Evolutionary conservation across 2,888 invertebrate species (phyloP).

Genomic region (Ellobium chinense): DNA sequence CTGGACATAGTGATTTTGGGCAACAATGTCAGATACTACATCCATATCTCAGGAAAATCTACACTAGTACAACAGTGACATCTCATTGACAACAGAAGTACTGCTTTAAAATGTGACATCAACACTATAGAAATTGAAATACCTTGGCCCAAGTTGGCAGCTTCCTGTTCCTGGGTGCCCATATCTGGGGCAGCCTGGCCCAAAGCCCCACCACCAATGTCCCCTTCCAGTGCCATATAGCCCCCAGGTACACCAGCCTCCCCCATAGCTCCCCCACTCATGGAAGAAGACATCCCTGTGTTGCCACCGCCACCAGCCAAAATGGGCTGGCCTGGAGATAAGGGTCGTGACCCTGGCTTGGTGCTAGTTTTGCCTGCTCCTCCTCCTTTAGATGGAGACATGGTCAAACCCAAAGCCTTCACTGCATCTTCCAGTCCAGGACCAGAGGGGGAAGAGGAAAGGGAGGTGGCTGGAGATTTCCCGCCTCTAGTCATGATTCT

Average conservation of each 20-base stretch:
- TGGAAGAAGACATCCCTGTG: not conserved
- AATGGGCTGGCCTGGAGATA: slow-evolving; percentile 38
- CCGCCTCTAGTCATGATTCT: slow-evolving; percentile 46
- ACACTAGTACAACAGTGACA: not conserved
- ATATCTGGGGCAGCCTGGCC: not conserved
- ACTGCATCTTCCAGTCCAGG: slow-evolving; percentile 45
- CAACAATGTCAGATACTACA: no score
- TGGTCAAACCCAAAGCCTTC: slow-evolving; percentile 39
- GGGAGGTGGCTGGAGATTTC: slow-evolving; percentile 33
- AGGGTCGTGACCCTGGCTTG: slow-evolving; percentile 25
- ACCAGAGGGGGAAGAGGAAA: slow-evolving; percentile 41
- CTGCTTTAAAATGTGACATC: not conserved
- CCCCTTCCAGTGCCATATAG: not conserved
- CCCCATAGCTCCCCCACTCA: not conserved
- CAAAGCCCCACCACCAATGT: not conserved
- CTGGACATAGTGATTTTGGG: no score
- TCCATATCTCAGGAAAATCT: no score
- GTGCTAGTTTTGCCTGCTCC: not conserved
- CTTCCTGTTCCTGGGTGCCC: slow-evolving; percentile 7
- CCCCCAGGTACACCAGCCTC: not conserved
- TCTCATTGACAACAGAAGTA: not conserved
- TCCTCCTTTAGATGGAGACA: slow-evolving; percentile 40
- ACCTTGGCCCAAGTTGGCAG: slow-evolving; percentile 16
- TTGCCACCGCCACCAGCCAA: slow-evolving; percentile 13
- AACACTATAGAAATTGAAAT: not conserved